Percentiles rank a stretch among this genome's conserved stretches.
These are phyloP conservation scores for Merluccius polli DNA, from an alignment of 2,797 vertebrate genomes.

Conservation along the genomic window DNA sequence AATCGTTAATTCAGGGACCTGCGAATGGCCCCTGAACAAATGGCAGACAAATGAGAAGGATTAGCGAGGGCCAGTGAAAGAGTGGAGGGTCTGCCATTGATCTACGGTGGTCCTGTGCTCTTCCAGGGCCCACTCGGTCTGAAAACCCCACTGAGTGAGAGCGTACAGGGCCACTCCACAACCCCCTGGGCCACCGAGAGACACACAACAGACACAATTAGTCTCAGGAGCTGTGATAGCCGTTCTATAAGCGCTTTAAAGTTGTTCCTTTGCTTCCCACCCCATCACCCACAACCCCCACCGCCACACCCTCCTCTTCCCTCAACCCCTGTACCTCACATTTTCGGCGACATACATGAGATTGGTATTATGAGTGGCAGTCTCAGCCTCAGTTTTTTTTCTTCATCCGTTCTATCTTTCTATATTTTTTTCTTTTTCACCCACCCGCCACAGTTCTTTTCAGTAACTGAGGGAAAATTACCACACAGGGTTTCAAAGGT, in stretches of 20 bases:
- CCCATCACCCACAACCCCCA: background rate
- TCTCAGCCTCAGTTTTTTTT: no score
- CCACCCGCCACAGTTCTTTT: conserved; percentile 73
- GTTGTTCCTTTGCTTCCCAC: conserved; percentile 61
- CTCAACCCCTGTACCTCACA: conserved; percentile 56
- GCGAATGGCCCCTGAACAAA: conserved; percentile 78
- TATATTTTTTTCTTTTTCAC: conserved; percentile 52
- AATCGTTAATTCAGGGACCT: conserved; percentile 77
- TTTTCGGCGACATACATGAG: no score
- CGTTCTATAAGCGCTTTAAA: conserved; percentile 75
- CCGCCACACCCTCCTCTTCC: conserved; percentile 44
- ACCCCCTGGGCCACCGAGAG: conserved; percentile 68
- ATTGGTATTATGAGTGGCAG: no score
- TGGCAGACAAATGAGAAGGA: conserved; percentile 78
- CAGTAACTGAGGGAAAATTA: conserved; percentile 67
- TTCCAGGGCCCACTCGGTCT: conserved; percentile 74
- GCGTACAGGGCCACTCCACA: conserved; percentile 72
- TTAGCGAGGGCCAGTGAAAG: conserved; percentile 73
- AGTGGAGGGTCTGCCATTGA: conserved; percentile 76
- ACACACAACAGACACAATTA: conserved; percentile 76
- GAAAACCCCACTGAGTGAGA: conserved; percentile 74
- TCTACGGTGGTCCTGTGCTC: conserved; percentile 76
- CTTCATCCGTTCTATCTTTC: no score
- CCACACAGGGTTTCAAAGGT: conserved; percentile 74
- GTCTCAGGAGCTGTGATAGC: conserved; percentile 74